Conservation (phyloP, 2,113 vertebrate genomes). For the Rhea americana region DNA sequence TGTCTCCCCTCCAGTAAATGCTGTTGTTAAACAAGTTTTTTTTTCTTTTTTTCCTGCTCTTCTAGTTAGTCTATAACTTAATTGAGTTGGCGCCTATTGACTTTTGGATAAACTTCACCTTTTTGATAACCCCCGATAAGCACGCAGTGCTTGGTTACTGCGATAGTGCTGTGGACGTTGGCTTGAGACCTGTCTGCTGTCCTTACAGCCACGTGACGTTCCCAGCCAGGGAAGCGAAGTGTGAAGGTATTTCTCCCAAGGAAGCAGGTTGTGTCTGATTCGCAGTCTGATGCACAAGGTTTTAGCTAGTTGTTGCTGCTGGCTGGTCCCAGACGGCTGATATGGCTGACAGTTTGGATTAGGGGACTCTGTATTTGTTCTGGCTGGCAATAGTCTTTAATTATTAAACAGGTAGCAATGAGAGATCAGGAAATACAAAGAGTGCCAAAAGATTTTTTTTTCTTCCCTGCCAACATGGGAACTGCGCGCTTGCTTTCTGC, state of each 20-base stretch:
- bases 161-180: neutral
- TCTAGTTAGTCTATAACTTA: neutral
- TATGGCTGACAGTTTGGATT: neutral
- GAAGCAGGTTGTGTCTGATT: neutral
- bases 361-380: neutral
- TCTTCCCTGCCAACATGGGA: neutral
- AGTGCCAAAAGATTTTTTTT: neutral
- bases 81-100: conserved; percentile 1
- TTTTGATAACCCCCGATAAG: conserved; percentile 15
- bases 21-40: neutral
- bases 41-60: neutral
- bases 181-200: neutral
- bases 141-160: neutral
- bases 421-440: neutral
- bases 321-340: neutral
- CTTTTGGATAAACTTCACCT: neutral
- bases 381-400: neutral
- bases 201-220: neutral
- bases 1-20: neutral
- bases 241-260: accelerated
- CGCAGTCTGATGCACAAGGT: neutral
- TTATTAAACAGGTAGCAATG: accelerated
- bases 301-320: neutral
- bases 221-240: accelerated
- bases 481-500: neutral